Evolutionary conservation across 1,140 invertebrate genomes (phyloP).

Genomic region (Drosophila dunni): DNA sequence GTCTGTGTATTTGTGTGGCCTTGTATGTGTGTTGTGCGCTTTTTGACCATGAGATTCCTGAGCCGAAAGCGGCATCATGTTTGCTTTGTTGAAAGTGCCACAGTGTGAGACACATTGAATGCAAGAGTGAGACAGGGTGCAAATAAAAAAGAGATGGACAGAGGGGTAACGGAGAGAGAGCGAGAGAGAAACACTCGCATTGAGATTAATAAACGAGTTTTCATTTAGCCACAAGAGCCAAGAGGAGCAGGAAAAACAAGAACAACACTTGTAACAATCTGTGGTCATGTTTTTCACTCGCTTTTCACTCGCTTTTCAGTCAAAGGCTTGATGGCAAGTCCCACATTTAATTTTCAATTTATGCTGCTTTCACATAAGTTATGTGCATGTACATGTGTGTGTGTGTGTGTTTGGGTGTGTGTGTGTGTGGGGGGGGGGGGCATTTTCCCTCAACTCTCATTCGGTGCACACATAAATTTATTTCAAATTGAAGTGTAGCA

Average conservation of each 20-base stretch:
- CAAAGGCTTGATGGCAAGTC: constrained; percentile 32
- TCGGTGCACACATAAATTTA: constrained; percentile 60
- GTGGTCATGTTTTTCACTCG: constrained; percentile 22
- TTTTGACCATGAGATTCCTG: constrained; percentile 30
- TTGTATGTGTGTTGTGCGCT: constrained; percentile 21
- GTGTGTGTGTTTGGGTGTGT: background rate
- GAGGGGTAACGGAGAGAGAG: background rate
- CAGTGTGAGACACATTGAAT: background rate
- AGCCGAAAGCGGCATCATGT: constrained; percentile 20
- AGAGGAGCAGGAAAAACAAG: constrained; percentile 4
- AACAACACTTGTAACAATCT: constrained; percentile 27
- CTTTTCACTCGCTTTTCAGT: constrained; percentile 28
- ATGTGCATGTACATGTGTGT: background rate
- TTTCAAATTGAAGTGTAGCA: constrained; percentile 30
- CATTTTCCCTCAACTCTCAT: constrained; percentile 12
- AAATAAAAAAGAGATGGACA: background rate
- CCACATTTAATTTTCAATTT: constrained; percentile 73
- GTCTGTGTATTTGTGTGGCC: constrained; percentile 4
- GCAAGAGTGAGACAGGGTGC: background rate
- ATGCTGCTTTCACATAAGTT: constrained; percentile 26
- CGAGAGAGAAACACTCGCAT: background rate
- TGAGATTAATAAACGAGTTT: constrained; percentile 50
- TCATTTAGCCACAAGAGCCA: constrained; percentile 42
- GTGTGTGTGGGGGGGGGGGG: background rate
- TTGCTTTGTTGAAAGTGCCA: constrained; percentile 17